A percentile compares a stretch with the other conserved stretches of the same genome.
Conservation (phyloP, 2,113 vertebrate genomes). For the Paradisaea rubra region DNA sequence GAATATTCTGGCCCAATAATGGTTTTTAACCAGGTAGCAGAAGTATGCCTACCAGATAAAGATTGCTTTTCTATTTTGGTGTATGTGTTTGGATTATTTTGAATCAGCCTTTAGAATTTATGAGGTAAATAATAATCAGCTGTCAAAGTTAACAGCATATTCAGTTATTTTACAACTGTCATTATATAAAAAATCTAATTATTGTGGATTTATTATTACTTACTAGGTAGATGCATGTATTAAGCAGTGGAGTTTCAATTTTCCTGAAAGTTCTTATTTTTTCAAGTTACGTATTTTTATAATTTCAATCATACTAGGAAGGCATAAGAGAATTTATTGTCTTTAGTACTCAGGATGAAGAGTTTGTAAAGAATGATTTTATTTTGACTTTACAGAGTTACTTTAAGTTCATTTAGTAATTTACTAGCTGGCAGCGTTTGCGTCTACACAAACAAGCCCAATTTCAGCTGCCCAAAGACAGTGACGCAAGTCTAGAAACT, state of each 20-base stretch:
- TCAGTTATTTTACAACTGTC: background rate
- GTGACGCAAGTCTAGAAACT: background rate
- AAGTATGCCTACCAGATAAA: background rate
- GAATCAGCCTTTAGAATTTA: background rate
- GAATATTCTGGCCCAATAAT: background rate
- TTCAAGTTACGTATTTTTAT: background rate
- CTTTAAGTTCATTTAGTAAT: background rate
- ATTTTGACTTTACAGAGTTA: background rate
- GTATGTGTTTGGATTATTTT: background rate
- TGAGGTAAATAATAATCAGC: background rate
- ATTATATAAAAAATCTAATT: background rate
- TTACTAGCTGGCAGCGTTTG: background rate
- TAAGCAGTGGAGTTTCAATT: background rate
- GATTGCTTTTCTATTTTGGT: background rate
- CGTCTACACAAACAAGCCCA: background rate
- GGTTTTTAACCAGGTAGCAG: background rate
- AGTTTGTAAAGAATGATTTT: background rate
- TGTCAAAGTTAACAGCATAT: background rate
- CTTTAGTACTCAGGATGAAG: background rate
- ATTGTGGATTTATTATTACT: background rate
- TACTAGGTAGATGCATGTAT: background rate
- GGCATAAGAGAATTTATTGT: background rate
- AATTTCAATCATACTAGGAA: background rate
- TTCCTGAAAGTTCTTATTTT: background rate
- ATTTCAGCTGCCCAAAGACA: background rate